Percentiles rank a stretch among this genome's conserved stretches.
phyloP scores from a whole-genome alignment of 1,140 invertebrate genomes.

The Ladona fulva region DNA sequence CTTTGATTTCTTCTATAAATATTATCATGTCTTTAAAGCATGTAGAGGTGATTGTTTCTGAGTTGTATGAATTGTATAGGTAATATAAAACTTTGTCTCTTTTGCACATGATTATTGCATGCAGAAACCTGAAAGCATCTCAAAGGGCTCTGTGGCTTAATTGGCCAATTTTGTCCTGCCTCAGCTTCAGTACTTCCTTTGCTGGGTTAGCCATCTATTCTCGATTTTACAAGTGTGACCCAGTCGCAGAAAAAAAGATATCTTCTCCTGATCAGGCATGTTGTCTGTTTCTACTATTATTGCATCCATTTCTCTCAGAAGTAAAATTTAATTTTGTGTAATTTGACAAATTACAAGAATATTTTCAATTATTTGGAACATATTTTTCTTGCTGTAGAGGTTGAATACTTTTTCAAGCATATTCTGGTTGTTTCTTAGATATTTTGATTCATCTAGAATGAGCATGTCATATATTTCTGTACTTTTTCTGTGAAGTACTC shows the following conservation, averaged over 20 bases:
- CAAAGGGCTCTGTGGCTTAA: slow-evolving; percentile 55
- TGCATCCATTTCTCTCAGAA: too few relatives aligned
- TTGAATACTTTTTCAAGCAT: slow-evolving; percentile 9
- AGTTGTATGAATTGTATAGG: slow-evolving; percentile 16
- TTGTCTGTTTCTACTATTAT: too few relatives aligned
- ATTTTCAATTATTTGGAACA: too few relatives aligned
- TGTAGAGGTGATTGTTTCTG: too few relatives aligned
- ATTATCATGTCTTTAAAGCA: too few relatives aligned
- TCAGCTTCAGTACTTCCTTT: slow-evolving; percentile 62
- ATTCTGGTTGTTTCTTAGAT: too few relatives aligned
- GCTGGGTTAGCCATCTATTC: slow-evolving; percentile 71
- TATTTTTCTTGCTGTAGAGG: background rate
- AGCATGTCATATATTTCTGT: too few relatives aligned
- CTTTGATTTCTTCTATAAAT: too few relatives aligned
- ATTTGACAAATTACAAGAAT: too few relatives aligned
- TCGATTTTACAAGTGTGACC: slow-evolving; percentile 67
- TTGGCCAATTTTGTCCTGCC: slow-evolving; percentile 55
- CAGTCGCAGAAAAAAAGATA: slow-evolving; percentile 46
- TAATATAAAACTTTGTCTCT: slow-evolving; percentile 15
- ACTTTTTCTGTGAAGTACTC: too few relatives aligned
- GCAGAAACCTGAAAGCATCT: slow-evolving; percentile 48
- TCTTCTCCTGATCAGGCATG: slow-evolving; percentile 36
- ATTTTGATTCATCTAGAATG: too few relatives aligned
- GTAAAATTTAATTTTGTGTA: too few relatives aligned
- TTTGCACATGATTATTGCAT: slow-evolving; percentile 18